These are phyloP conservation scores for Patiria miniata DNA, from an alignment of 35 echinoderm and acorn worm species.

Conservation along the genomic window DNA sequence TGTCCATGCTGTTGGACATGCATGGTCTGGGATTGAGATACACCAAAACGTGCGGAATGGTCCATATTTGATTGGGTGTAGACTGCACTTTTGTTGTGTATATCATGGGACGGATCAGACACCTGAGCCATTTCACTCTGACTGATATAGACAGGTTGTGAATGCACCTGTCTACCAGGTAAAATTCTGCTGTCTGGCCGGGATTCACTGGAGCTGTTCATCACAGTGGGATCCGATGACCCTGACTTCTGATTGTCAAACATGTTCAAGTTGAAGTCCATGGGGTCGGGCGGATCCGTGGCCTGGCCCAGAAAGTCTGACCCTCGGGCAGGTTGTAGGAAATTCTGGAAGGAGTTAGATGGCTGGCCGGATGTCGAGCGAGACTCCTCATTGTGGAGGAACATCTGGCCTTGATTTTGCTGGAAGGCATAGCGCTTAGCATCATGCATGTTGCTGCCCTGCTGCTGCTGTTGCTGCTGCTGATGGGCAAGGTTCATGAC, in stretches of 20 bases:
- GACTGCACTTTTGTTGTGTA: background rate
- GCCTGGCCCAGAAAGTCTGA: background rate
- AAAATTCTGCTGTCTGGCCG: background rate
- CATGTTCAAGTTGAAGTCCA: conserved; percentile 6
- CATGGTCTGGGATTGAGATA: background rate
- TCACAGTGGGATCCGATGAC: background rate
- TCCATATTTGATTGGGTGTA: conserved; percentile 15
- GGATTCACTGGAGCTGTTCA: background rate
- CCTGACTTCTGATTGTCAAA: conserved; percentile 7
- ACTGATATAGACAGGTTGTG: background rate
- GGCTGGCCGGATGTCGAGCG: background rate
- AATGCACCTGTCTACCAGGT: background rate
- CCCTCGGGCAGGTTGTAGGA: background rate
- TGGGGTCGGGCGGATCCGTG: background rate
- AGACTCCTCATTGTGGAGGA: background rate
- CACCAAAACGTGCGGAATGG: background rate
- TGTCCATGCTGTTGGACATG: conserved; percentile 16
- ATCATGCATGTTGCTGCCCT: background rate
- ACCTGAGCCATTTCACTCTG: conserved; percentile 13
- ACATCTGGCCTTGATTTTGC: background rate
- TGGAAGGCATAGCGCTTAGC: conserved; percentile 5
- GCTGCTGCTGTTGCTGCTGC: background rate
- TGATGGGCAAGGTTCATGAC: background rate
- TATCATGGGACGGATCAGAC: conserved; percentile 16
- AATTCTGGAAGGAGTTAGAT: conserved; percentile 9